Conservation (phyloP, 2,888 invertebrate genomes). For the Sinelater perroti region DNA sequence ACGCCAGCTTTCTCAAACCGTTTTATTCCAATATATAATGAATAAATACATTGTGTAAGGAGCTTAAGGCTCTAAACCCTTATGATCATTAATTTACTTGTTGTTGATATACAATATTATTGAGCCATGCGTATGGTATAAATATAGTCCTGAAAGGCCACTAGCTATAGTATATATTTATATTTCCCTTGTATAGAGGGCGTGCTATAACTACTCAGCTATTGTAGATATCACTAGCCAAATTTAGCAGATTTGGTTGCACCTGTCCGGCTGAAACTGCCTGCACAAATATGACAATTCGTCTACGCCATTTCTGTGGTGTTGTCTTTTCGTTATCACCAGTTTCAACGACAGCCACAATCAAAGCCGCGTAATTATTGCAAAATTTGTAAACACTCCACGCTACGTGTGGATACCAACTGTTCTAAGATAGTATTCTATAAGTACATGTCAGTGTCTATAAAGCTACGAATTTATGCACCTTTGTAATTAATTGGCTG, state of each 20-base stretch:
- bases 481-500: conserved; percentile 47
- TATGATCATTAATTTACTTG: conserved; percentile 38
- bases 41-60: conserved; percentile 46
- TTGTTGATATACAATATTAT: conserved; percentile 47
- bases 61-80: conserved; percentile 43
- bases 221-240: conserved; percentile 56
- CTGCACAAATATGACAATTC: too few relatives aligned
- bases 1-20: conserved; percentile 42
- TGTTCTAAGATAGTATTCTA: conserved; percentile 39
- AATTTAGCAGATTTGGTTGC: conserved; percentile 42
- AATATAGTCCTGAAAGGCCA: conserved; percentile 54
- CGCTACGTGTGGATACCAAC: conserved; percentile 42
- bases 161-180: conserved; percentile 49
- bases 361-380: conserved; percentile 26
- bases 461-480: conserved; percentile 46
- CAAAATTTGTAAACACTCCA: conserved; percentile 44
- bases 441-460: conserved; percentile 44
- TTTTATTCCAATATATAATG: conserved; percentile 50
- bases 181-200: conserved; percentile 56
- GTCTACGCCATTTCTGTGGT: conserved; percentile 5
- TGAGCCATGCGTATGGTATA: conserved; percentile 52
- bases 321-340: too few relatives aligned
- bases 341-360: conserved; percentile 16
- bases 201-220: conserved; percentile 50
- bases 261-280: conserved; percentile 20